Conservation (phyloP, 1,140 invertebrate genomes). For the Trichoplusia ni region DNA sequence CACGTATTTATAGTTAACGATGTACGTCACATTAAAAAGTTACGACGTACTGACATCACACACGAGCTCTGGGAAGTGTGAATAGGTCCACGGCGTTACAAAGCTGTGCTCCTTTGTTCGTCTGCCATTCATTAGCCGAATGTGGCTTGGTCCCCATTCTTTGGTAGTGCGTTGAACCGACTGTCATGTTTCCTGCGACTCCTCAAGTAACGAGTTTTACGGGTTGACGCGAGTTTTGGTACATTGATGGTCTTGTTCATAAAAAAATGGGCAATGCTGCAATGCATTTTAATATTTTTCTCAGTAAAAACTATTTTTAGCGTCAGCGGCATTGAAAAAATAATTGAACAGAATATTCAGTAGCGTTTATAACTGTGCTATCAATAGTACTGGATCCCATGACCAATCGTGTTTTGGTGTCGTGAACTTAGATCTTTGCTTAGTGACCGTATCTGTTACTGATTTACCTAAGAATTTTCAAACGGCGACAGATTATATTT, state of each 20-base stretch:
- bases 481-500: background rate
- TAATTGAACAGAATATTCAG: background rate
- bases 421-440: background rate
- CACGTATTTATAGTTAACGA: conserved; percentile 22
- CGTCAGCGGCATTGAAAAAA: background rate
- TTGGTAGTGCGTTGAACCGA: conserved; percentile 69
- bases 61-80: conserved; percentile 37
- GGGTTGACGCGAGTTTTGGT: conserved; percentile 52
- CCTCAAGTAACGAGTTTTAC: conserved; percentile 63
- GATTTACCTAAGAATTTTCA: background rate
- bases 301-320: too few species aligned
- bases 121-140: conserved; percentile 75
- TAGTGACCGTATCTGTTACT: background rate
- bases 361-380: background rate
- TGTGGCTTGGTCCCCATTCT: conserved; percentile 70
- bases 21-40: conserved; percentile 15
- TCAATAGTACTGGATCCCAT: too few species aligned
- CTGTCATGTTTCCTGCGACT: conserved; percentile 59
- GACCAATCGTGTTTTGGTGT: background rate
- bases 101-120: conserved; percentile 62
- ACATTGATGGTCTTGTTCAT: too few species aligned
- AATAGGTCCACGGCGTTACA: conserved; percentile 44
- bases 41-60: conserved; percentile 27
- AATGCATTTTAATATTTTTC: too few species aligned
- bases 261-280: conserved; percentile 53